These are phyloP conservation scores for Callospermophilus lateralis DNA, from an alignment of 2,113 vertebrate genomes.

Conservation along the genomic window DNA sequence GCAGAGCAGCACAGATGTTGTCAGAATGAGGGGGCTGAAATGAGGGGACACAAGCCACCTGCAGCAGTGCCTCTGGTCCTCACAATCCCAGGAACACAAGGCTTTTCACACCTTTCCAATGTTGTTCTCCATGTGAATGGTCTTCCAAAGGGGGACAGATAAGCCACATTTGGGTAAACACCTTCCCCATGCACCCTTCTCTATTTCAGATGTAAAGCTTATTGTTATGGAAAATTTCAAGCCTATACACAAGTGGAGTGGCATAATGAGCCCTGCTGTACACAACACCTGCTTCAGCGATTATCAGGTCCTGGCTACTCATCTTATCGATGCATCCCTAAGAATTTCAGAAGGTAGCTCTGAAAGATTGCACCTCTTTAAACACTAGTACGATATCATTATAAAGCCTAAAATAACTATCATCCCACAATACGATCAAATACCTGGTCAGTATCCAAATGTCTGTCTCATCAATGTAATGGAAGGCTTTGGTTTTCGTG, in stretches of 20 bases:
- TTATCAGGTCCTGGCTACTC: background rate
- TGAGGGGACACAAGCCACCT: background rate
- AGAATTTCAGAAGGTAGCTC: background rate
- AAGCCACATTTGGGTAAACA: background rate
- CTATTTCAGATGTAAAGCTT: background rate
- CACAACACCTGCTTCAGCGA: background rate
- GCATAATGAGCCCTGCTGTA: background rate
- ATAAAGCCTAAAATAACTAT: background rate
- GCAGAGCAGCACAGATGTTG: background rate
- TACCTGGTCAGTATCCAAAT: background rate
- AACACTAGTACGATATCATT: background rate
- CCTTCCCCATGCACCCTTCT: background rate
- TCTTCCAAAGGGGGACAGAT: background rate
- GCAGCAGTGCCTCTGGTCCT: background rate
- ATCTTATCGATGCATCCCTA: background rate
- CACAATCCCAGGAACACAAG: background rate
- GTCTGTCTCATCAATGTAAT: background rate
- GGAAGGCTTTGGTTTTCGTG: background rate
- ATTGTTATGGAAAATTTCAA: background rate
- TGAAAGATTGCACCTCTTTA: background rate
- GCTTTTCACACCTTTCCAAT: background rate
- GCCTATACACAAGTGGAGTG: background rate
- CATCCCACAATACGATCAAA: background rate
- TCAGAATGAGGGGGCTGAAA: background rate
- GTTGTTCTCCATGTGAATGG: background rate